phyloP scores from a whole-genome alignment of 1,140 invertebrate species.

The Aphidius ervi region DNA sequence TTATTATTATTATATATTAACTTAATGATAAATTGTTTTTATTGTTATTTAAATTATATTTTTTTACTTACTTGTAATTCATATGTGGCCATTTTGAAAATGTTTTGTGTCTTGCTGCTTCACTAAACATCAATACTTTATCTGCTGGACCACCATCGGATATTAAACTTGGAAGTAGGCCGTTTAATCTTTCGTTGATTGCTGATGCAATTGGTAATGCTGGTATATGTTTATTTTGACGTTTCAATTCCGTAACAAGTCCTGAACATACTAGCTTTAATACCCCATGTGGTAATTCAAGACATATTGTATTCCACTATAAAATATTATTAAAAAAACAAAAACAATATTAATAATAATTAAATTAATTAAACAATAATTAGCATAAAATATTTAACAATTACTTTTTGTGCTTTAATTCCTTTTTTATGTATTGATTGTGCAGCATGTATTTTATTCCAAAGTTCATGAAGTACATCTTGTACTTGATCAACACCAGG shows the following conservation, averaged over 20 bases:
- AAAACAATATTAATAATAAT: not conserved
- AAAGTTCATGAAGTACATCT: slow-evolving; percentile 75
- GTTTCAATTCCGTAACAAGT: slow-evolving; percentile 76
- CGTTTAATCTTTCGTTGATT: slow-evolving; percentile 78
- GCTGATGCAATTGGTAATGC: slow-evolving; percentile 84
- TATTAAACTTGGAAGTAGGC: slow-evolving; percentile 59
- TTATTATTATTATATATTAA: slow-evolving; percentile 11
- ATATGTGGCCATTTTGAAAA: slow-evolving; percentile 93
- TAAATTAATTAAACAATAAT: not conserved
- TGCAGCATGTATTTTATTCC: slow-evolving; percentile 66
- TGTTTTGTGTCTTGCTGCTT: slow-evolving; percentile 81
- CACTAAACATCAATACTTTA: slow-evolving; percentile 82
- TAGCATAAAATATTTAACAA: slow-evolving; percentile 17
- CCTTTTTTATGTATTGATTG: slow-evolving; percentile 72
- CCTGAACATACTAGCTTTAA: slow-evolving; percentile 73
- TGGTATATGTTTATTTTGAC: slow-evolving; percentile 75
- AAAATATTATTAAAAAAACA: slow-evolving; percentile 31
- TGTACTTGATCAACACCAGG: slow-evolving; percentile 69
- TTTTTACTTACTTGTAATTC: slow-evolving; percentile 80
- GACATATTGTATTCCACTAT: slow-evolving; percentile 86
- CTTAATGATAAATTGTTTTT: not conserved
- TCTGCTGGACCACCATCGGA: slow-evolving; percentile 55
- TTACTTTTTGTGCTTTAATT: slow-evolving; percentile 79
- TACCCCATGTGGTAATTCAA: slow-evolving; percentile 72
- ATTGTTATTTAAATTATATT: not conserved